Base-by-base conservation (phyloP, 2,888 invertebrate species). In the Zhuqinia jingwanae region DNA sequence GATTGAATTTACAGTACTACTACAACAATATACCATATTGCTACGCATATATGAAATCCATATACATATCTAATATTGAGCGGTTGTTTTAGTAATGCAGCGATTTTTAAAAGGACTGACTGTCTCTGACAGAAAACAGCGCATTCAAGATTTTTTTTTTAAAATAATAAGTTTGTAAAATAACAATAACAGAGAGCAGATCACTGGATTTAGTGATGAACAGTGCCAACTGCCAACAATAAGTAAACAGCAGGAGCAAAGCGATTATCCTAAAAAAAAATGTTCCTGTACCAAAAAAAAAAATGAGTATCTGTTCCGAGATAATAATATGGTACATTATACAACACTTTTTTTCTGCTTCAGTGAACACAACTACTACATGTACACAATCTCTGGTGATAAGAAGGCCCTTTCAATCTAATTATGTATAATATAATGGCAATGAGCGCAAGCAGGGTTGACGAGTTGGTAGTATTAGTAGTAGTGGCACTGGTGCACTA, bases 141-240 rank as follows among this genome's bases (percentile, higher is more conserved):
- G 22, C 30, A 63, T 73, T 68, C 13, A 22, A n/a, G 22, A 56
- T 47, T 17, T 25, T 11, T 68, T 65, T 65, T 45, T 25, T n/a
- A n/a, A n/a, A n/a, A n/a, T n/a, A n/a, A 45, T 42, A 68, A 68
- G 68, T 11, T 20, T 20, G 45, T 45, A 68, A 68, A 68, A 68
- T 60, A 83, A 76, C 47, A 68, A 68, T 68, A 65, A 25, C 75
- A 76, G 75, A 56, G 53, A 36, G 76, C 22, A 60, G 17, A 36
- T 83, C 76, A 77, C 42, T 42, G 60, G 77, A 30, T 77, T 68
- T 68, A 68, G 65, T 73, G 76, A 83, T 83, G 75, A 83, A 58
- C 82, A 76, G 73, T 70, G 81, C 81, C 83, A 83, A 83, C 83
- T 83, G 83, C 65, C 68, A 83, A 76, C 83, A 83, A 83, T 83